Conservation (phyloP, 2,113 vertebrate genomes). For the Festucalex cinctus region DNA sequence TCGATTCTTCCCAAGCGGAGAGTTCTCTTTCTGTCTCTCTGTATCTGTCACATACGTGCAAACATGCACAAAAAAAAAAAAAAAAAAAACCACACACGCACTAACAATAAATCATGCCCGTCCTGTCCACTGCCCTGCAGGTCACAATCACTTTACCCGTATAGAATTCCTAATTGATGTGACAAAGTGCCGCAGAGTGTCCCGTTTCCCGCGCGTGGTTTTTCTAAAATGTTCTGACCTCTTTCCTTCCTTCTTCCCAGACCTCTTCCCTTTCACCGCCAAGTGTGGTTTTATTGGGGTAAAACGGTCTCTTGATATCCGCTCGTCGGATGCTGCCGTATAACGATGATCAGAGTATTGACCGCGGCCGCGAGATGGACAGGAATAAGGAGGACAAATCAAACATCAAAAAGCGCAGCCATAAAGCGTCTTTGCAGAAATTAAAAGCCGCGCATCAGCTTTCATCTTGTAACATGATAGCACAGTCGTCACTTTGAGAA, state of each 20-base stretch:
- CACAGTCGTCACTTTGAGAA: slow-evolving; percentile 54
- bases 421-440: slow-evolving; percentile 50
- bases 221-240: slow-evolving; percentile 60
- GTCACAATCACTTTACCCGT: slow-evolving; percentile 55
- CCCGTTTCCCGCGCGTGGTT: slow-evolving; percentile 60
- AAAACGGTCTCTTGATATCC: slow-evolving; percentile 56
- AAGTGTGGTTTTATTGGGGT: slow-evolving; percentile 46
- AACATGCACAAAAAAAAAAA: slow-evolving; percentile 16
- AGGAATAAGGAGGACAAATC: slow-evolving; percentile 51
- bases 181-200: slow-evolving; percentile 66
- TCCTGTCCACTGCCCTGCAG: slow-evolving; percentile 50
- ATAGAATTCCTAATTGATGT: slow-evolving; percentile 73
- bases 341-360: slow-evolving; percentile 60
- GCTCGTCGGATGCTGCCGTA: slow-evolving; percentile 49
- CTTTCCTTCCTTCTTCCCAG: slow-evolving; percentile 17
- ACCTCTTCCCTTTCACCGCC: slow-evolving; percentile 49
- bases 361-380: slow-evolving; percentile 43
- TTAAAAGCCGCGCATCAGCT: slow-evolving; percentile 55
- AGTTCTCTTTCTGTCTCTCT: slow-evolving; percentile 15
- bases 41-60: slow-evolving; percentile 10
- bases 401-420: slow-evolving; percentile 57
- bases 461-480: slow-evolving; percentile 72
- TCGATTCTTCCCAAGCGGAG: slow-evolving; percentile 49
- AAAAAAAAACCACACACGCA: background rate
- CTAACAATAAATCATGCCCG: slow-evolving; percentile 48